Percentiles rank a stretch among this genome's conserved stretches.
Evolutionary conservation across 2,888 invertebrate genomes (phyloP).

Genomic region (Tipula lateralis): DNA sequence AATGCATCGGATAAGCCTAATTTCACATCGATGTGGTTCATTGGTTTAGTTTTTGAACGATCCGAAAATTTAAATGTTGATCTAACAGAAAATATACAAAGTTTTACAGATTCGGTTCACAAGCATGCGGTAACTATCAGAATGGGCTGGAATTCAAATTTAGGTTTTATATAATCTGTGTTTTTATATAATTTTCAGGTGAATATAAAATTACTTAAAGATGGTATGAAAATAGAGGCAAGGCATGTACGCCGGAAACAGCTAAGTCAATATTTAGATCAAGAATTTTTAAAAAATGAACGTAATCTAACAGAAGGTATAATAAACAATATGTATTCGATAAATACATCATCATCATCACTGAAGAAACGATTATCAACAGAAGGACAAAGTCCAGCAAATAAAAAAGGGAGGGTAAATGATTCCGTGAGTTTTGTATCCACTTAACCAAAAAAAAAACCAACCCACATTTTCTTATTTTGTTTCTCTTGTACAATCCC

Average conservation of each 20-base stretch:
- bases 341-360: slow-evolving; percentile 40
- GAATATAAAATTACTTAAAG: slow-evolving; percentile 59
- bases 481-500: neutral
- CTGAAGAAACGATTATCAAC: slow-evolving; percentile 47
- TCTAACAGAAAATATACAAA: slow-evolving; percentile 86
- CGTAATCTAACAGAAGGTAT: slow-evolving; percentile 57
- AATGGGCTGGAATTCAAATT: slow-evolving; percentile 42
- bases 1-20: slow-evolving; percentile 50
- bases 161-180: neutral
- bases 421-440: slow-evolving; percentile 43
- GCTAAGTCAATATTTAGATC: slow-evolving; percentile 66
- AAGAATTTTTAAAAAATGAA: slow-evolving; percentile 65
- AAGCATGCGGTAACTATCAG: slow-evolving; percentile 71
- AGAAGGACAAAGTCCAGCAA: slow-evolving; percentile 41
- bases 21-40: slow-evolving; percentile 92
- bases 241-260: slow-evolving; percentile 81
- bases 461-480: neutral
- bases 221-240: slow-evolving; percentile 77
- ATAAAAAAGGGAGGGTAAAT: slow-evolving; percentile 40
- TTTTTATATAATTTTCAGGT: slow-evolving; percentile 45
- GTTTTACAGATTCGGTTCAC: slow-evolving; percentile 83
- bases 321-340: slow-evolving; percentile 41
- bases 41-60: slow-evolving; percentile 89
- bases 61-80: slow-evolving; percentile 85
- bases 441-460: neutral